Evolutionary conservation across 2,113 vertebrate genomes (phyloP).

Genomic region (Psittacula cyanocephala): DNA sequence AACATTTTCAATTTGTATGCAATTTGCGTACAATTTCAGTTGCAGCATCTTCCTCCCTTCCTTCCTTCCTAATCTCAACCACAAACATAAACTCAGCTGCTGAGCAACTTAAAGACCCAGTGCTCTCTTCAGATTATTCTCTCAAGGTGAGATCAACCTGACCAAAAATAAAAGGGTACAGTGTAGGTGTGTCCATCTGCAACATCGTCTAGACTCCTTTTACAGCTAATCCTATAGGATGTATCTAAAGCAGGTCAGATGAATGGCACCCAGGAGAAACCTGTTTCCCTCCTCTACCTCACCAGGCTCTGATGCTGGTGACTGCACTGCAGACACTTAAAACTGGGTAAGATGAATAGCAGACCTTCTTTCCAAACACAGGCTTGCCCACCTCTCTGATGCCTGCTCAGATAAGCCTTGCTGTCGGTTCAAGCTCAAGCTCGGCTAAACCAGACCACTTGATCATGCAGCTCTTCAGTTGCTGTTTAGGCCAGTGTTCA

Average conservation of each 20-base stretch:
- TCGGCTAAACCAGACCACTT: background rate
- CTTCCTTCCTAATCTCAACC: background rate
- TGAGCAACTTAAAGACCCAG: background rate
- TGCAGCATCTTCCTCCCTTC: background rate
- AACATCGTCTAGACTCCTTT: background rate
- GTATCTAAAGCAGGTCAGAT: background rate
- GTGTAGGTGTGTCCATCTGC: background rate
- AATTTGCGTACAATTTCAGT: background rate
- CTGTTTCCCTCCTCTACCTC: background rate
- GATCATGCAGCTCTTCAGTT: background rate
- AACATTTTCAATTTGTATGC: background rate
- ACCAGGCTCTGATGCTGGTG: background rate
- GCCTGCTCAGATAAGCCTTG: background rate
- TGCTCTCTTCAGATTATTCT: background rate
- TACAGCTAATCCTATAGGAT: background rate
- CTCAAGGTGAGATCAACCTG: background rate
- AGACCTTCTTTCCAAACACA: background rate
- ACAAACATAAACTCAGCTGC: background rate
- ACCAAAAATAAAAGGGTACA: background rate
- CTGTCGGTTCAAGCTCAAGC: background rate
- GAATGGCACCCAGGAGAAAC: background rate
- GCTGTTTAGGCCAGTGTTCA: background rate
- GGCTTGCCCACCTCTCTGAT: background rate
- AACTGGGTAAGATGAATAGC: background rate
- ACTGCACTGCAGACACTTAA: fast-evolving